Evolutionary conservation across 2,888 invertebrate genomes (phyloP).

Genomic region (Lepetodrilus schrolli): DNA sequence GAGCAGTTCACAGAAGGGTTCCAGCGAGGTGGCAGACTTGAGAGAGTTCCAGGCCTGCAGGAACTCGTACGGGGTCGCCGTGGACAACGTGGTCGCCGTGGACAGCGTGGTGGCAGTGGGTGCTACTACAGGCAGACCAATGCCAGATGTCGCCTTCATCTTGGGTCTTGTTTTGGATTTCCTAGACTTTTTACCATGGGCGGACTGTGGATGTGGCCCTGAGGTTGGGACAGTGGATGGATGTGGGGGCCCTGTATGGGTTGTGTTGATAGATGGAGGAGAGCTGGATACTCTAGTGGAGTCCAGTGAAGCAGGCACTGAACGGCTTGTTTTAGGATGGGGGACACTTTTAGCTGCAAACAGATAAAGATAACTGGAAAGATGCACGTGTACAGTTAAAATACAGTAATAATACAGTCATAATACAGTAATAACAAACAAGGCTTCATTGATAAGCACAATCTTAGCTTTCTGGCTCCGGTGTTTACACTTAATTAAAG

Average conservation of each 20-base stretch:
- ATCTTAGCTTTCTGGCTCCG: background rate
- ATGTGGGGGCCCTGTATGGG: too few relatives aligned
- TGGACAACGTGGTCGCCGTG: conserved; percentile 53
- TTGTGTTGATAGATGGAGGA: background rate
- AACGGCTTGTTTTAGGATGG: too few relatives aligned
- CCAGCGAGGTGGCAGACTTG: conserved; percentile 56
- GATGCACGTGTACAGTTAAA: too few relatives aligned
- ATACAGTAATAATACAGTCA: too few relatives aligned
- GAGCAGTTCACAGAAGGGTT: conserved; percentile 68
- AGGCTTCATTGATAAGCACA: background rate
- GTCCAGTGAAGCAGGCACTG: background rate
- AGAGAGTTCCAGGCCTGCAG: conserved; percentile 72
- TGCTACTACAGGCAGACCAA: conserved; percentile 52
- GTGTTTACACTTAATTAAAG: too few relatives aligned
- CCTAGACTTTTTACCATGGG: conserved; percentile 28
- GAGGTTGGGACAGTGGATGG: too few relatives aligned
- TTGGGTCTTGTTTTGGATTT: conserved; percentile 34
- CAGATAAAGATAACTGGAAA: too few relatives aligned
- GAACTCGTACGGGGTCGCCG: conserved; percentile 72
- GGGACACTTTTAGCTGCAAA: background rate
- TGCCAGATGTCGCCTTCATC: conserved; percentile 42
- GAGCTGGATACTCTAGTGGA: background rate
- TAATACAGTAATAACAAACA: too few relatives aligned
- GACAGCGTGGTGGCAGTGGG: conserved; percentile 40
- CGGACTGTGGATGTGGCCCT: background rate